Evolutionary conservation across 2,797 vertebrate species (phyloP), one percentile per base, ranked within the genome.

Genomic region (Denticeps clupeoides): DNA sequence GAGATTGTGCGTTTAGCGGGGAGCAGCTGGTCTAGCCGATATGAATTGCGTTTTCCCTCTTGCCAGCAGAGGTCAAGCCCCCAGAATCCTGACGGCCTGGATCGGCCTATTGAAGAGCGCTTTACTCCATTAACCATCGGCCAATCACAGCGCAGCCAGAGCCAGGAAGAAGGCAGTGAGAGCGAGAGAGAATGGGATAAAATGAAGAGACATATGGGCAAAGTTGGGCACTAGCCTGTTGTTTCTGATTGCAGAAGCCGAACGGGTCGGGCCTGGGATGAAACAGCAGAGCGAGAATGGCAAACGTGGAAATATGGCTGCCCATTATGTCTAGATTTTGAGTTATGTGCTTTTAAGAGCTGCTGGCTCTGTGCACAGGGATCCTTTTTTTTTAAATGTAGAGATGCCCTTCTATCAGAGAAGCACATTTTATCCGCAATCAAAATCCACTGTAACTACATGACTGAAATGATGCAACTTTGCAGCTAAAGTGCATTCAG

Each of bases 71-170:
- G 86, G 82, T 86, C 82, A 79, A 66, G 82, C 78, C 74, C 77
- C 74, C 62, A 71, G 62, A 38, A 75, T 76, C 81, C 82, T 79
- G 81, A 82, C 75, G 71, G 72, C 79, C 80, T 74, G 81, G 78
- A 72, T 68, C 70, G 76, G 77, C 82, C 82, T 81, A 73, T 81
- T 82, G 79, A 86, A 71, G 74, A 73, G 70, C 62, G 73, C 82
- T 84, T 80, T 80, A 80, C 71, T 79, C 78, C 72, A 71, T 81
- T 85, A 82, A 81, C 78, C 69, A 70, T 65, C 73, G 80, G 65
- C 81, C 79, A 79, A 51, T 58, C 48, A 69, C 3, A 11, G 45
- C 4, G 12, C 51, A 32, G 51, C 2, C 15, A 28, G 31, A 10
- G 38, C 47, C 45, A 41, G 21, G 24, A n/a, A 33, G 16, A 11